Percentiles rank a stretch among this genome's conserved stretches.
Conservation (phyloP, 2,113 vertebrate genomes). For the Ictalurus furcatus region DNA sequence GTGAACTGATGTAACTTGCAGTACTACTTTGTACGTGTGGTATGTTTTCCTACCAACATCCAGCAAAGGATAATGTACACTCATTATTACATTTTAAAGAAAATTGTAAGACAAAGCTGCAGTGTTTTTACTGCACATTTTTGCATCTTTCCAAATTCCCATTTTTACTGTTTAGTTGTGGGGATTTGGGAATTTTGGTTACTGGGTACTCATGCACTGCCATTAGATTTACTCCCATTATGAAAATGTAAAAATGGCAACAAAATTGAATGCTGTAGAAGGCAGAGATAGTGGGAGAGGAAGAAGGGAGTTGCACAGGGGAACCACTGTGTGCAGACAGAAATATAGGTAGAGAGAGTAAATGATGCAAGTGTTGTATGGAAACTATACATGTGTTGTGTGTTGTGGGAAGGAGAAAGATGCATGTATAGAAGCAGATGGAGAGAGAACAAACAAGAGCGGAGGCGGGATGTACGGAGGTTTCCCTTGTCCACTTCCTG, state of each 20-base stretch:
- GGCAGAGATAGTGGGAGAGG: background rate
- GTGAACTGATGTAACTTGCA: conserved; percentile 16
- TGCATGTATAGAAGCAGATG: conserved; percentile 32
- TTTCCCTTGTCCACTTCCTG: conserved; percentile 61
- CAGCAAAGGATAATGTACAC: background rate
- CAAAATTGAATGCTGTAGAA: background rate
- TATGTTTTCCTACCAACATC: background rate
- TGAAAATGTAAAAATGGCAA: background rate
- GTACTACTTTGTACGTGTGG: background rate
- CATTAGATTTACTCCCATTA: background rate
- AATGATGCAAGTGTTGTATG: conserved; percentile 35
- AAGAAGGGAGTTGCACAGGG: conserved; percentile 34
- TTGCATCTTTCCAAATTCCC: background rate
- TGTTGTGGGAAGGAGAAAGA: conserved; percentile 42
- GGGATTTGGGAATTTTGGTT: background rate
- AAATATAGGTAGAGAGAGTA: conserved; percentile 28
- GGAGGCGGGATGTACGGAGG: conserved; percentile 58
- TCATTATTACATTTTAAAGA: background rate
- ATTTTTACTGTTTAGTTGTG: background rate
- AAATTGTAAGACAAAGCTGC: background rate
- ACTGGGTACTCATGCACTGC: background rate
- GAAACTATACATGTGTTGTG: conserved; percentile 46
- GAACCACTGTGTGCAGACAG: conserved; percentile 47
- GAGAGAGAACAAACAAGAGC: conserved; percentile 38
- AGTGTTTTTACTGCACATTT: background rate